Evolutionary conservation across 2,797 vertebrate species (phyloP).

Genomic region (Syngnathus acus): DNA sequence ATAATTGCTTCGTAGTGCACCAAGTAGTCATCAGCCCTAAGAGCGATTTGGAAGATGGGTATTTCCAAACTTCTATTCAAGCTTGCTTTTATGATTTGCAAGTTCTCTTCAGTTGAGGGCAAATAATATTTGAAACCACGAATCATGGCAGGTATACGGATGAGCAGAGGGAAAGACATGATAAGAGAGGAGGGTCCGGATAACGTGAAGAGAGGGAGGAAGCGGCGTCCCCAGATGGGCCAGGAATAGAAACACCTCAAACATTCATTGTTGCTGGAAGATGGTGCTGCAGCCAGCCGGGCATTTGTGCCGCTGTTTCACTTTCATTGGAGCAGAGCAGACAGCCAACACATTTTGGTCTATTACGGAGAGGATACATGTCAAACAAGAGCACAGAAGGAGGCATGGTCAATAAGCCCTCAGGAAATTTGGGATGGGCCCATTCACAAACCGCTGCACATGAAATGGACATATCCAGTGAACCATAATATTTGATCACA

Average conservation of each 20-base stretch:
- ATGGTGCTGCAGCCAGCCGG: background rate
- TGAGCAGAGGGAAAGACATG: conserved; percentile 4
- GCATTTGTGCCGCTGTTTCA: conserved; percentile 10
- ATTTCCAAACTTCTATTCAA: background rate
- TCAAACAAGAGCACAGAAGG: conserved; percentile 42
- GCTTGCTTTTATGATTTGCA: background rate
- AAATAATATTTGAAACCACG: conserved; percentile 4
- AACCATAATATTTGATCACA: no score
- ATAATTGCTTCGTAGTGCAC: background rate
- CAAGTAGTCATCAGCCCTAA: background rate
- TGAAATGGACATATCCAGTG: no score
- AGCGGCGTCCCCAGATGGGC: conserved; percentile 10
- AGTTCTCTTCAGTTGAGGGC: background rate
- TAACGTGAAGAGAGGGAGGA: conserved; percentile 3
- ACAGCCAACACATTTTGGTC: conserved; percentile 31
- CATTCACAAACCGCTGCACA: background rate
- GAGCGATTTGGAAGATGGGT: background rate
- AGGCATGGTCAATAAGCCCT: conserved; percentile 31
- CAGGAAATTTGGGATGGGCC: conserved; percentile 54
- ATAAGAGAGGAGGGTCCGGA: conserved; percentile 12
- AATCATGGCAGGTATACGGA: conserved; percentile 8
- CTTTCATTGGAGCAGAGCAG: conserved; percentile 33
- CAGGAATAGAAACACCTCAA: conserved; percentile 41
- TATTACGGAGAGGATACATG: conserved; percentile 46
- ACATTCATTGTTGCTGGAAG: conserved; percentile 32